Conservation (phyloP, 2,888 invertebrate species). For the Cephonodes hylas region DNA sequence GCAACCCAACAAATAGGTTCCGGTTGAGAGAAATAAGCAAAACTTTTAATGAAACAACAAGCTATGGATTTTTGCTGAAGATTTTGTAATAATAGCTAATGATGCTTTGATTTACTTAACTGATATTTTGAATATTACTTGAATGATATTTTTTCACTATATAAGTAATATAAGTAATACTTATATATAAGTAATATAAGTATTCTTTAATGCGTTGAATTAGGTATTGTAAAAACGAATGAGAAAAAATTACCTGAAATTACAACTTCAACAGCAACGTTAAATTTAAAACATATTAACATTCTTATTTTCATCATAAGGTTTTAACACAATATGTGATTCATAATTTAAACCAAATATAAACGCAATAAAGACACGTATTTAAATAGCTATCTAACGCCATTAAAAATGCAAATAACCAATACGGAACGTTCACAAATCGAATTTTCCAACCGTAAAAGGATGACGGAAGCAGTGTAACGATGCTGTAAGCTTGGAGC, state of each 20-base stretch:
- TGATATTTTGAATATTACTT: too few species aligned
- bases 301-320: too few species aligned
- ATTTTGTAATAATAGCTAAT: background rate
- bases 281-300: too few species aligned
- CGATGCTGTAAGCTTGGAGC: slow-evolving; percentile 61
- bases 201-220: too few species aligned
- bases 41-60: slow-evolving; percentile 66
- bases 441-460: slow-evolving; percentile 42
- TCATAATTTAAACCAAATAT: background rate
- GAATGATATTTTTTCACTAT: too few species aligned
- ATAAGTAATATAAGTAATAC: too few species aligned
- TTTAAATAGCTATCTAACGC: background rate
- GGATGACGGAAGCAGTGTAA: slow-evolving; percentile 64
- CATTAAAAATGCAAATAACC: slow-evolving; percentile 24
- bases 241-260: too few species aligned
- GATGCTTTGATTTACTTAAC: too few species aligned
- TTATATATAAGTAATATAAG: too few species aligned
- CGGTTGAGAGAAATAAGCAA: slow-evolving; percentile 71
- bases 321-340: background rate
- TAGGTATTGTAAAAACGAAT: too few species aligned
- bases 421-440: slow-evolving; percentile 22
- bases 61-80: background rate
- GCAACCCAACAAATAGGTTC: slow-evolving; percentile 77
- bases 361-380: background rate
- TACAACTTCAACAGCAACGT: too few species aligned